Evolutionary conservation across 2,888 invertebrate species (phyloP).

Genomic region (Drosophila paracracens): DNA sequence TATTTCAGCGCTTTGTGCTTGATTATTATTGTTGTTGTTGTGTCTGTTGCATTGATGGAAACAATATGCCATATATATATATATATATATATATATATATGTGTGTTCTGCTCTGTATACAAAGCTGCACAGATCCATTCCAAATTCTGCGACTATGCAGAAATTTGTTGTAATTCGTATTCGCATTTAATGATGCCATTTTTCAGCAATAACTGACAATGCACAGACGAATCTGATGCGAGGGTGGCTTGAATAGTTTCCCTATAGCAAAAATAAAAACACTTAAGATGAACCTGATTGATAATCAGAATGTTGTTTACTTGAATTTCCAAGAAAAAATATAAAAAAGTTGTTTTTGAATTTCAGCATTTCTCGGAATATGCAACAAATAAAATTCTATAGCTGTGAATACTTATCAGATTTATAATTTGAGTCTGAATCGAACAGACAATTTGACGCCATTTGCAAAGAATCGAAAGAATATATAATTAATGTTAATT

Average conservation of each 20-base stretch:
- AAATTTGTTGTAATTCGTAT: conserved; percentile 25
- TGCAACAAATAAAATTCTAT: neutral
- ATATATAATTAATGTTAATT: conserved; percentile 1
- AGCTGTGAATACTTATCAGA: neutral
- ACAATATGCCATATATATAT: neutral
- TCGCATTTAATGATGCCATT: conserved; percentile 24
- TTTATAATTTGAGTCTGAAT: conserved; percentile 11
- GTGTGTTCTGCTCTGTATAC: conserved; percentile 44
- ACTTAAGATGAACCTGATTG: neutral
- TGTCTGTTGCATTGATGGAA: conserved; percentile 1
- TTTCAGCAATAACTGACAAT: conserved; percentile 31
- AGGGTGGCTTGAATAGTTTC: conserved; percentile 3
- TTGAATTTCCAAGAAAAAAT: neutral
- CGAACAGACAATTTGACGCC: conserved; percentile 37
- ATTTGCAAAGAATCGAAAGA: neutral
- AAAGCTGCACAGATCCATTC: conserved; percentile 29
- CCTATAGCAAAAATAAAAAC: neutral
- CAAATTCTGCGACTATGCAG: conserved; percentile 43
- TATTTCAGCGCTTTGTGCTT: conserved; percentile 47
- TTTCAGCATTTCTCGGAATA: neutral
- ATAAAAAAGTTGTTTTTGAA: neutral
- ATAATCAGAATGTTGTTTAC: neutral
- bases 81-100: too few relatives aligned
- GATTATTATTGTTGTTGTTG: conserved; percentile 35
- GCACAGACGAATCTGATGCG: conserved; percentile 26